Conservation (phyloP, 2,797 vertebrate species). For the Falco biarmicus region DNA sequence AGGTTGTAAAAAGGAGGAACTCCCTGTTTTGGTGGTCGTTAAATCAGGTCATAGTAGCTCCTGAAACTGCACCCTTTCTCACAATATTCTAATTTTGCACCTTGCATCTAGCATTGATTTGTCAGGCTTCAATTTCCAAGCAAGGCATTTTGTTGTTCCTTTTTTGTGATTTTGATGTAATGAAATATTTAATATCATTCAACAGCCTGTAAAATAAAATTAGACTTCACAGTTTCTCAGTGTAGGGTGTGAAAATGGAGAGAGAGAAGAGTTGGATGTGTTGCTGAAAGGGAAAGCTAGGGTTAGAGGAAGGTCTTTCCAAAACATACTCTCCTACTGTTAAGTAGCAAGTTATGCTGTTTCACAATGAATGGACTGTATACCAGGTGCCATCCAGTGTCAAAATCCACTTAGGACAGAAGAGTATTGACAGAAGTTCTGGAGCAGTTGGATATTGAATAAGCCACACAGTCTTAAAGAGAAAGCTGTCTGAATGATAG, state of each 20-base stretch:
- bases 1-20: neutral
- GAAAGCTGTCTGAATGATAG: neutral
- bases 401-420: neutral
- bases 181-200: neutral
- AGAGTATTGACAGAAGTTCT: neutral
- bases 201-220: constrained; percentile 17
- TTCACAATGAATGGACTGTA: neutral
- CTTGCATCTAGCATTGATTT: neutral
- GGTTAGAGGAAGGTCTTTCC: neutral
- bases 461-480: neutral
- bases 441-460: neutral
- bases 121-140: neutral
- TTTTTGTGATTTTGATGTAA: constrained; percentile 1
- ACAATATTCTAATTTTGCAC: neutral
- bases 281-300: neutral
- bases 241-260: neutral
- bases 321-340: neutral
- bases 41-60: neutral
- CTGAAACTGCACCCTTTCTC: neutral
- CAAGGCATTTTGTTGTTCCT: neutral
- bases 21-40: fast-evolving
- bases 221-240: constrained; percentile 16
- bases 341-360: neutral
- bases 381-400: neutral
- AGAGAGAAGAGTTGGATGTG: neutral